These are phyloP conservation scores for Callosobruchus maculatus DNA, from an alignment of 2,888 invertebrate genomes.

Conservation along the genomic window DNA sequence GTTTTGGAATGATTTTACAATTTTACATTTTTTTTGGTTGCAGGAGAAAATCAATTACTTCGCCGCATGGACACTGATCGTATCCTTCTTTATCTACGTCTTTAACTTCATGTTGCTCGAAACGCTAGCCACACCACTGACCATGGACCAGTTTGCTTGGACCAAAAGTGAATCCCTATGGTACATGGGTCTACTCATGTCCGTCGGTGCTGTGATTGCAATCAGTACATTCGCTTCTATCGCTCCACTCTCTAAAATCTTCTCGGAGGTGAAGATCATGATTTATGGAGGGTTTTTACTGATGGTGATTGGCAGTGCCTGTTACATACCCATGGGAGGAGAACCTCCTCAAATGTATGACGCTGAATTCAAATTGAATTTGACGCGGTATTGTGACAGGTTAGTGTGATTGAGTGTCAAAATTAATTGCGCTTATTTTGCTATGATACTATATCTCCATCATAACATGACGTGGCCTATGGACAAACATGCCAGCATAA, in stretches of 20 bases:
- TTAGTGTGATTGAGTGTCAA: neutral
- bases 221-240: conserved; percentile 70
- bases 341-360: conserved; percentile 55
- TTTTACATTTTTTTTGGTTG: neutral
- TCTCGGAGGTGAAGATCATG: conserved; percentile 74
- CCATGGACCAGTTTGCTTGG: conserved; percentile 90
- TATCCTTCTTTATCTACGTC: conserved; percentile 78
- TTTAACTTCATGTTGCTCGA: conserved; percentile 87
- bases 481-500: no score
- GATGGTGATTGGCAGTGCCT: conserved; percentile 69
- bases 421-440: no score
- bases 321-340: conserved; percentile 76
- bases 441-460: no score
- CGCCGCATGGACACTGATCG: conserved; percentile 73
- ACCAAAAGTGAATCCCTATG: conserved; percentile 69
- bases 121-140: conserved; percentile 79
- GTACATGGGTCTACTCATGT: conserved; percentile 81
- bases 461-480: no score
- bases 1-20: no score
- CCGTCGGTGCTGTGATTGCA: conserved; percentile 74
- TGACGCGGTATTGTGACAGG: conserved; percentile 35
- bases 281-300: conserved; percentile 80
- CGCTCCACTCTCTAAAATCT: conserved; percentile 65
- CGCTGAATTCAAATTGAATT: conserved; percentile 35
- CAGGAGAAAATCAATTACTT: conserved; percentile 67